phyloP scores from a whole-genome alignment of 1,140 invertebrate genomes.

The Drosophila equinoxialis region DNA sequence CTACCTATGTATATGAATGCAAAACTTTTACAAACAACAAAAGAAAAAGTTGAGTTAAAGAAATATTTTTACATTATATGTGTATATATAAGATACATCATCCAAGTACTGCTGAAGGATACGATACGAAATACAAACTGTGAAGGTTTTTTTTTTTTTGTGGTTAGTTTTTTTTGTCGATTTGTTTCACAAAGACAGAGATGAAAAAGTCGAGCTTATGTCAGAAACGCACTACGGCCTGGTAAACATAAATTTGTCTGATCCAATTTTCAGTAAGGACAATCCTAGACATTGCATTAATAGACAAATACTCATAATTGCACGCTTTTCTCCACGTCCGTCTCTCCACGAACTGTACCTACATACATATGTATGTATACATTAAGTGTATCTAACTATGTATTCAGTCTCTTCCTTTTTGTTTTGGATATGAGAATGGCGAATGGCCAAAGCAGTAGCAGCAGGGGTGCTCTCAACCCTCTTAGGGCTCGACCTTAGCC shows the following conservation, averaged over 20 bases:
- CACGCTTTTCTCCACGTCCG: constrained; percentile 23
- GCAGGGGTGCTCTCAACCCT: constrained; percentile 41
- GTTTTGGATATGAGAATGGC: constrained; percentile 5
- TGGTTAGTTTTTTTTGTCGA: neutral
- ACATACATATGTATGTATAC: neutral
- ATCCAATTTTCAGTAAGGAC: constrained; percentile 57
- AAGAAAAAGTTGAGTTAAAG: too few species aligned
- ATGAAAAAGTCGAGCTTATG: too few species aligned
- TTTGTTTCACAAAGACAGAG: neutral
- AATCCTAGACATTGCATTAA: constrained; percentile 62
- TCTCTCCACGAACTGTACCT: neutral
- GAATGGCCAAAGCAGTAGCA: neutral
- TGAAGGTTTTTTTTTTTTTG: too few species aligned
- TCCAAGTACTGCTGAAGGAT: too few species aligned
- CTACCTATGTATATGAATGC: neutral
- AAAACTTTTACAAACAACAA: too few species aligned
- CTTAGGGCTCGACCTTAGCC: constrained; percentile 33
- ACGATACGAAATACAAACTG: too few species aligned
- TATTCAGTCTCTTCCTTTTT: constrained; percentile 28
- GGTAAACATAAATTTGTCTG: constrained; percentile 8
- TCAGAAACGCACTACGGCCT: neutral
- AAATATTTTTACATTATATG: too few species aligned
- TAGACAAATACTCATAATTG: constrained; percentile 54
- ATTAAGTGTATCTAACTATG: constrained; percentile 16
- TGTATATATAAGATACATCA: too few species aligned